Conservation (phyloP, 1,140 invertebrate species). For the Teleogryllus occipitalis region DNA sequence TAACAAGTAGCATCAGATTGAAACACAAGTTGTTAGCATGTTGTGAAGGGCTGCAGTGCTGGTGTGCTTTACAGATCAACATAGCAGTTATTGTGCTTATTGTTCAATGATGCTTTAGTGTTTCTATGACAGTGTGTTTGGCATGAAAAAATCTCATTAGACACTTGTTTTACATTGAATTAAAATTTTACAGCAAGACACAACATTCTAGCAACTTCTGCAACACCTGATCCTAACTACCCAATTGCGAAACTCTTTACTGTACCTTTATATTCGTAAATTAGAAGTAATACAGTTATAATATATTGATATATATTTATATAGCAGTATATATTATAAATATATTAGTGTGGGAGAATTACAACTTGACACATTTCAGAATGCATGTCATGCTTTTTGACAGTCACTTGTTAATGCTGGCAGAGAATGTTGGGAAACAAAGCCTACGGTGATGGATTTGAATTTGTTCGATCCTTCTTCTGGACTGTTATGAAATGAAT, state of each 20-base stretch:
- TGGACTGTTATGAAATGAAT: slow-evolving; percentile 20
- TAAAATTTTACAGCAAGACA: slow-evolving; percentile 19
- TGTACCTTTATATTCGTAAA: slow-evolving; percentile 13
- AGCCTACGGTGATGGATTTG: slow-evolving; percentile 26
- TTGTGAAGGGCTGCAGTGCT: slow-evolving; percentile 27
- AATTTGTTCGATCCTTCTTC: slow-evolving; percentile 25
- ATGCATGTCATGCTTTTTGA: slow-evolving; percentile 30
- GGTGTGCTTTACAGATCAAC: slow-evolving; percentile 12
- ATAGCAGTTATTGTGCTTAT: slow-evolving; percentile 18
- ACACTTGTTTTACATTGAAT: slow-evolving; percentile 4
- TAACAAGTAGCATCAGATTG: slow-evolving; percentile 14
- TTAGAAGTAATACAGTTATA: slow-evolving; percentile 9
- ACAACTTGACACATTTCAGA: slow-evolving; percentile 13
- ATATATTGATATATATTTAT: slow-evolving; percentile 12
- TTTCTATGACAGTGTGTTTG: slow-evolving; percentile 19
- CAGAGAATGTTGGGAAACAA: slow-evolving; percentile 23
- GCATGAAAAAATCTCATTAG: slow-evolving; percentile 17
- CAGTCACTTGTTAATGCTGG: slow-evolving; percentile 27
- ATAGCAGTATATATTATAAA: slow-evolving; percentile 5
- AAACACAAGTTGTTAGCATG: slow-evolving; percentile 30
- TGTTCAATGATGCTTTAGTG: slow-evolving; percentile 3
- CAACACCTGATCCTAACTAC: slow-evolving; percentile 20
- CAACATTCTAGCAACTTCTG: slow-evolving; percentile 31
- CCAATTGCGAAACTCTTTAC: slow-evolving; percentile 19
- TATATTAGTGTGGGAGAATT: slow-evolving; percentile 10